Base-by-base conservation (phyloP, 2,888 invertebrate species). In the Noctuana brunneofusca region DNA sequence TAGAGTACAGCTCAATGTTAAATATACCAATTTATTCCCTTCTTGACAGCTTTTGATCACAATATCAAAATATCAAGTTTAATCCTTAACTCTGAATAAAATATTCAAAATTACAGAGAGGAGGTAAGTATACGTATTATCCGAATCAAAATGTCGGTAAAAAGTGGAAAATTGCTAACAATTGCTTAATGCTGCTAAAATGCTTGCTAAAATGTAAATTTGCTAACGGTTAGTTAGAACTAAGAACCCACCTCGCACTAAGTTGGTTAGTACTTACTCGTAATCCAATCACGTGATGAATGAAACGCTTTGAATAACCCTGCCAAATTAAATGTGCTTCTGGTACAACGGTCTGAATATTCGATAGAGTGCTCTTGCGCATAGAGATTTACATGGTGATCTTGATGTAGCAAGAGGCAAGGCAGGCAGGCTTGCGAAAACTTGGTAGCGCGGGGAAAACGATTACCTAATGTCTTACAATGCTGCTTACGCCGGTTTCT, bases 381-480 rank as follows among this genome's bases (percentile, higher is more conserved):
- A 73, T 71, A 70, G 71, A 75, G 76, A 81, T 83, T 84, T 79
- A 73, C 69, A 70, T 74, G 72, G 73, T 71, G 75, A 73, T 43
- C 11, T 74, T 76, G 69, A 78, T 88, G 43, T 18, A 11, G 43
- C 43, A 43, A 43, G 43, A 43, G 43, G 43, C 43, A 35, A 65
- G 60, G 55, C 22, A 32, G 14, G 43, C 11, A 24, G 20, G 73
- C 80, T 89, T 89, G 87, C 86, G 84, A 87, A 87, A 89, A 85
- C 74, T 64, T 64, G 72, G 69, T 16, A 41, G 41, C 75, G 81
- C 78, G 74, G 72, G 76, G 80, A 83, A 85, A 83, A 84, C 75
- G 73, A 74, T 87, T 89, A 84, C 87, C 75, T 81, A 86, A 89
- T 60, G 38, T 22, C 65, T 66, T 69, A 86, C 86, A 87, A 86